phyloP scores from a whole-genome alignment of 2,113 vertebrate species.

The Typhlomys cinereus region DNA sequence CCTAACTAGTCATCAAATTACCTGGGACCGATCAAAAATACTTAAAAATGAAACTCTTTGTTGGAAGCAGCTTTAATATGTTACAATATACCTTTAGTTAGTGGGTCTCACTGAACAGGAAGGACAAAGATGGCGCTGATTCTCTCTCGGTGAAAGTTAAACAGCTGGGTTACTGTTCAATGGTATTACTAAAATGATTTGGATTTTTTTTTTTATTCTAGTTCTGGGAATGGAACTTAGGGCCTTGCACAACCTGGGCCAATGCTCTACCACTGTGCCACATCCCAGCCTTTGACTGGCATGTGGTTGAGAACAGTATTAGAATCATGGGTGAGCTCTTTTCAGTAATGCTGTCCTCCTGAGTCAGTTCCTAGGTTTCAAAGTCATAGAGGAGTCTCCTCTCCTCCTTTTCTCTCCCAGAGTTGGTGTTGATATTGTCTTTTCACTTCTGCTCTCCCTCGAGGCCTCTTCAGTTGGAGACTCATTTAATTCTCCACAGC shows the following conservation, averaged over 20 bases:
- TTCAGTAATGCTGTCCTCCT: neutral
- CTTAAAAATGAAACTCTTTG: no score
- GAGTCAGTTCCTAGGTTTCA: slow-evolving; percentile 1
- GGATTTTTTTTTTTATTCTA: slow-evolving; percentile 15
- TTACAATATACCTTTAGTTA: no score
- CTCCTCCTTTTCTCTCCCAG: neutral
- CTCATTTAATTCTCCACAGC: slow-evolving; percentile 53
- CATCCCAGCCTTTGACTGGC: no score
- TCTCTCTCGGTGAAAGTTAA: neutral
- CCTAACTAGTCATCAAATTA: no score
- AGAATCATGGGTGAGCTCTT: neutral
- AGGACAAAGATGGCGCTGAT: neutral
- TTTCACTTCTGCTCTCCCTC: slow-evolving; percentile 52
- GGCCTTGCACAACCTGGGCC: no score
- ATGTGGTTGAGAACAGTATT: neutral
- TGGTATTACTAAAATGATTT: neutral
- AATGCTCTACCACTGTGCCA: no score
- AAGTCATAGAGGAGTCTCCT: slow-evolving; percentile 48
- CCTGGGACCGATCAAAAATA: no score
- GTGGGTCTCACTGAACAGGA: neutral
- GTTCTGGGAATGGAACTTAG: neutral
- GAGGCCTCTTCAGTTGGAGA: slow-evolving; percentile 47
- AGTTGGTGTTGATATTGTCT: slow-evolving; percentile 53
- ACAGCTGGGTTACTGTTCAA: neutral
- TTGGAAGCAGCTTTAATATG: no score